phyloP scores from a whole-genome alignment of 2,113 vertebrate species.

The Hemichromis elongatus region DNA sequence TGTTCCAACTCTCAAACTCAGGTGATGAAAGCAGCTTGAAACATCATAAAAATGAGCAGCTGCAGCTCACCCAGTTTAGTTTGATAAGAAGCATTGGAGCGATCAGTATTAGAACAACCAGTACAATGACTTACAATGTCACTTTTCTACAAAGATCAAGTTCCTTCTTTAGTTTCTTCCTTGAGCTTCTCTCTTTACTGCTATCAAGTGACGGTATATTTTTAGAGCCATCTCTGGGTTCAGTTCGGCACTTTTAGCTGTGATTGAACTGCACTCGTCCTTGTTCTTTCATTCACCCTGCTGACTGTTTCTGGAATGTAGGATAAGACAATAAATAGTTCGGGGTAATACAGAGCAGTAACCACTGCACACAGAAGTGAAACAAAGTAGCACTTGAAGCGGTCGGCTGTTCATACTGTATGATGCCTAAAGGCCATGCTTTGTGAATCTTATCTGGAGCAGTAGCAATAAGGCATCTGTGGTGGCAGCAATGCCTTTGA shows the following conservation, averaged over 20 bases:
- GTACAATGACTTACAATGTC: background rate
- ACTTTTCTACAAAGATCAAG: background rate
- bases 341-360: background rate
- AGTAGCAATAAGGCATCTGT: constrained; percentile 35
- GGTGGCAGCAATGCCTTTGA: constrained; percentile 34
- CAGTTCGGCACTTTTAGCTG: background rate
- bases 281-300: background rate
- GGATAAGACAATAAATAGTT: background rate
- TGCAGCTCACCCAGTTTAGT: background rate
- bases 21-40: background rate
- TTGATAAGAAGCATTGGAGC: background rate
- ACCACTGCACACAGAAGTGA: background rate
- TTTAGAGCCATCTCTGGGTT: background rate
- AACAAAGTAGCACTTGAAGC: constrained; percentile 35
- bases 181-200: background rate
- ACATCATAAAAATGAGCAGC: background rate
- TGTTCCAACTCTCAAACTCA: background rate
- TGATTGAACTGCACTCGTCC: background rate
- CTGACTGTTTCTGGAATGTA: constrained; percentile 8
- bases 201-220: background rate
- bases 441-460: constrained; percentile 30
- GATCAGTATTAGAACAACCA: background rate
- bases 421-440: constrained; percentile 43
- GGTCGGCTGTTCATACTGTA: constrained; percentile 10
- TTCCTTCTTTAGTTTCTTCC: background rate